These are phyloP conservation scores for Trinorchestia longiramus DNA, from an alignment of 1,140 invertebrate species.

Conservation along the genomic window DNA sequence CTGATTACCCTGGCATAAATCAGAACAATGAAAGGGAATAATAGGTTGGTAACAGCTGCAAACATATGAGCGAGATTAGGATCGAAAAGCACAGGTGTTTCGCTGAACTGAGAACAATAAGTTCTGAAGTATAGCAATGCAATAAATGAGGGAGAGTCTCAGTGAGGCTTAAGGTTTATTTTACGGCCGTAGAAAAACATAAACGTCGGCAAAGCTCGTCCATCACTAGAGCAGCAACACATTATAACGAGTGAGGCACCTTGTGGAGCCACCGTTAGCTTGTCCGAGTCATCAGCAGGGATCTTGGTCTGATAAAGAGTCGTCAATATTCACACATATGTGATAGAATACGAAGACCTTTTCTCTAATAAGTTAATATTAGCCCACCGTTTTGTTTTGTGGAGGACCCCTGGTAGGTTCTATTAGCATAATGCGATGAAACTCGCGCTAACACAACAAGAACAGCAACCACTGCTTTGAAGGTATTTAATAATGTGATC, in stretches of 20 bases:
- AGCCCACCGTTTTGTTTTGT: neutral
- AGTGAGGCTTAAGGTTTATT: neutral
- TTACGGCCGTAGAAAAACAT: constrained; percentile 42
- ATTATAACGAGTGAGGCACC: neutral
- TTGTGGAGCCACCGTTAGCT: constrained; percentile 25
- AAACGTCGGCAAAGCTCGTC: constrained; percentile 16
- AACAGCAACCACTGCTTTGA: neutral
- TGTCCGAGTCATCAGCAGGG: constrained; percentile 11
- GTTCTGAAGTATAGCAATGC: neutral
- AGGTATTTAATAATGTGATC: neutral
- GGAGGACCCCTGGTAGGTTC: neutral
- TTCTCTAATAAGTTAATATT: constrained; percentile 17
- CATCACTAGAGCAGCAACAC: constrained; percentile 34
- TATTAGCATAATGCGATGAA: constrained; percentile 11
- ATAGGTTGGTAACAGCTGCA: neutral
- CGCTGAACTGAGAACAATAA: neutral
- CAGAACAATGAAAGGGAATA: neutral
- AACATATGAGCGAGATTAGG: neutral
- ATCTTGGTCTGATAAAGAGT: neutral
- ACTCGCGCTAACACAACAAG: neutral
- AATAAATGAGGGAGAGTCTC: neutral
- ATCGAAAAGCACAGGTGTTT: neutral
- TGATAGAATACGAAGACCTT: neutral
- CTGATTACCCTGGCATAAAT: neutral
- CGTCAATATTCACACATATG: neutral